Evolutionary conservation across 2,113 vertebrate species (phyloP).

Genomic region (Chionomys nivalis): DNA sequence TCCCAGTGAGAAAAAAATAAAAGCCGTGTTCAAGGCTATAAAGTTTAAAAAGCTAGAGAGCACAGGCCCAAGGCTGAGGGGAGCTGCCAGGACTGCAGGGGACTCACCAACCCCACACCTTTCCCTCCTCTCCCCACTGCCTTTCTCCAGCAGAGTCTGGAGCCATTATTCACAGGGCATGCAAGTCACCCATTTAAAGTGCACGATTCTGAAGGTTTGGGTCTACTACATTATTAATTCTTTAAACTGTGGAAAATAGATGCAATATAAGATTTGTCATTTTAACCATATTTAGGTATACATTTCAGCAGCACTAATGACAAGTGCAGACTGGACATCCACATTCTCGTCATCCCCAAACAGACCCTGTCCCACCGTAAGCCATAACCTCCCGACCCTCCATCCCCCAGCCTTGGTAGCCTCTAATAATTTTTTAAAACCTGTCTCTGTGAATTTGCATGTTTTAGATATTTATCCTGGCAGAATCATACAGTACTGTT

Average conservation of each 20-base stretch:
- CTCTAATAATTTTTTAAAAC: neutral
- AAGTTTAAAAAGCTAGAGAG: neutral
- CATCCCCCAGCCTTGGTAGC: neutral
- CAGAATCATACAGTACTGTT: no score
- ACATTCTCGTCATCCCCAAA: neutral
- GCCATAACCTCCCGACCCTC: neutral
- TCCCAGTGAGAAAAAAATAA: neutral
- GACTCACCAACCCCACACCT: rapidly evolving
- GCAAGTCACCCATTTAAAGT: neutral
- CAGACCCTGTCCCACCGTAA: neutral
- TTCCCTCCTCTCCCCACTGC: neutral
- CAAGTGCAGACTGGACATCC: neutral
- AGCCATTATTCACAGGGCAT: neutral
- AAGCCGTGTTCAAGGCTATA: neutral
- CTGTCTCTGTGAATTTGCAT: neutral
- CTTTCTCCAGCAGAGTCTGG: neutral
- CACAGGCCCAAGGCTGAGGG: neutral
- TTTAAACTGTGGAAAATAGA: neutral
- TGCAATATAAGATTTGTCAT: neutral
- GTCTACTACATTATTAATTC: neutral
- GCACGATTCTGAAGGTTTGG: neutral
- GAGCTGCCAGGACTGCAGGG: rapidly evolving
- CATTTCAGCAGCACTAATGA: neutral
- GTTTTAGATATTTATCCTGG: neutral
- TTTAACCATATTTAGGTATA: neutral